Evolutionary conservation across 2,113 vertebrate genomes (phyloP).

Genomic region (Nymphicus hollandicus): DNA sequence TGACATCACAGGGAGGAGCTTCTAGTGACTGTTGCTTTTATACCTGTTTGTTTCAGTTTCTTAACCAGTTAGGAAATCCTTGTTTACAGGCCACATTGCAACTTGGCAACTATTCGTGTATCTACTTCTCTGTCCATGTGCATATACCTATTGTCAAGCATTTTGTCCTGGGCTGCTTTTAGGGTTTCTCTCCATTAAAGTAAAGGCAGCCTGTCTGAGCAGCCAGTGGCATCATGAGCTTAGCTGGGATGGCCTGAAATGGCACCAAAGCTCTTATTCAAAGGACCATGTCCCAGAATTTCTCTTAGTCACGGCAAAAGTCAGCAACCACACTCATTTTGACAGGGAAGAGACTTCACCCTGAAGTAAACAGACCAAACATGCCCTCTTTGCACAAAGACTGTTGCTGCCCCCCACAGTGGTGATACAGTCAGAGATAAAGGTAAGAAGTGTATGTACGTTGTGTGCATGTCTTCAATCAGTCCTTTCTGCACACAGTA

Average conservation of each 20-base stretch:
- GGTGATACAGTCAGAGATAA: not conserved
- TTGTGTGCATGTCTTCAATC: not conserved
- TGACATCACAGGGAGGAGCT: conserved; percentile 48
- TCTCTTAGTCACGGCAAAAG: not conserved
- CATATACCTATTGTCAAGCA: not conserved
- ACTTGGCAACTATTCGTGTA: not conserved
- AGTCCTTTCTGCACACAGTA: not conserved
- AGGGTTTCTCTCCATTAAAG: not conserved
- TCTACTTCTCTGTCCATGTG: not conserved
- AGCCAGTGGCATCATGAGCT: not conserved
- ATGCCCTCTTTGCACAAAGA: too few relatives aligned
- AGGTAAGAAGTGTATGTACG: too few relatives aligned
- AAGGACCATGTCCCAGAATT: rapidly evolving
- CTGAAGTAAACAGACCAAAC: not conserved
- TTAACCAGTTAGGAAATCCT: conserved; percentile 33
- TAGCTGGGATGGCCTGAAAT: not conserved
- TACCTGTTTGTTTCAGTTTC: not conserved
- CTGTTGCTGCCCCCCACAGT: rapidly evolving
- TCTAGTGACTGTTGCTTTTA: not conserved
- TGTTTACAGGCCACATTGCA: not conserved
- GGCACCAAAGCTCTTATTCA: not conserved
- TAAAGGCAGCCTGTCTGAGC: not conserved
- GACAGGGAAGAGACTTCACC: not conserved
- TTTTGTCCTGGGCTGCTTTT: not conserved
- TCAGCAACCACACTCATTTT: not conserved